Conservation (phyloP, 2,888 invertebrate genomes). For the Stenolophus ochropezus region DNA sequence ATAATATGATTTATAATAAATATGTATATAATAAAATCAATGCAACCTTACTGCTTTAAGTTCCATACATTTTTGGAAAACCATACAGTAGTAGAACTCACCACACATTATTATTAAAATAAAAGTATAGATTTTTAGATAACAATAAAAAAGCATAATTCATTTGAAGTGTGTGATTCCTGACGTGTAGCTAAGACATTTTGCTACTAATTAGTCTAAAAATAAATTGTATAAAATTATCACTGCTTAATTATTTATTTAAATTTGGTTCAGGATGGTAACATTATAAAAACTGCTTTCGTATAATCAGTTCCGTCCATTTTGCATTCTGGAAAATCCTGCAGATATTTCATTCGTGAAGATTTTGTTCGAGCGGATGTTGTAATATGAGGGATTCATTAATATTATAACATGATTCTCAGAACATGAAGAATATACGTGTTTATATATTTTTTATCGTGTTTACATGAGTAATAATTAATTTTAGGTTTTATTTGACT, state of each 20-base stretch:
- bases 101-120: too few relatives aligned
- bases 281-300: slow-evolving; percentile 6
- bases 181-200: too few relatives aligned
- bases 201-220: neutral
- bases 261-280: neutral
- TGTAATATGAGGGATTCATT: slow-evolving; percentile 10
- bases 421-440: neutral
- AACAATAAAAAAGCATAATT: too few relatives aligned
- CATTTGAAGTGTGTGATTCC: too few relatives aligned
- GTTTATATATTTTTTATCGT: neutral
- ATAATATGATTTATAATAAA: too few relatives aligned
- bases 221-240: slow-evolving; percentile 9
- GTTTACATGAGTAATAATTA: slow-evolving; percentile 23
- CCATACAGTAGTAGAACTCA: too few relatives aligned
- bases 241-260: slow-evolving; percentile 12
- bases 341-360: slow-evolving; percentile 2
- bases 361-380: slow-evolving; percentile 7
- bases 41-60: too few relatives aligned
- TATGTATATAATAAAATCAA: too few relatives aligned
- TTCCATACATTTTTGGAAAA: too few relatives aligned
- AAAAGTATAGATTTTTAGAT: too few relatives aligned
- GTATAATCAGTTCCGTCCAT: slow-evolving; percentile 40
- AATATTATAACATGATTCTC: slow-evolving; percentile 18
- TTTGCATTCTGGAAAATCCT: slow-evolving; percentile 40
- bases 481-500: slow-evolving; percentile 29